Conservation (phyloP, 2,113 vertebrate species). For the Pollimyrus isidori region DNA sequence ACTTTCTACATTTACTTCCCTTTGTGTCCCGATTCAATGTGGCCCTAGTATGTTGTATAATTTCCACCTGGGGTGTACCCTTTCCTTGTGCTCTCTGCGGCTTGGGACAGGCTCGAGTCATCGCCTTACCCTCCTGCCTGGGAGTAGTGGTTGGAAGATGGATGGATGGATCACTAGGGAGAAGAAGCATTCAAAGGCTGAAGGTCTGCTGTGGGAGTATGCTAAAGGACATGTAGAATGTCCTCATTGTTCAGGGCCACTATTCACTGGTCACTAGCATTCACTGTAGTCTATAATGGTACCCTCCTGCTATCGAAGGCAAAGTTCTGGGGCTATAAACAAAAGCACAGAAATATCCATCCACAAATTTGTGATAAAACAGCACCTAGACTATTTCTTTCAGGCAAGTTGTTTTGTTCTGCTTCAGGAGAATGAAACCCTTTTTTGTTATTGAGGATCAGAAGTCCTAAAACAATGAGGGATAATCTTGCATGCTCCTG, state of each 20-base stretch:
- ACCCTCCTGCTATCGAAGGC: not conserved
- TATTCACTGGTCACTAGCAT: not conserved
- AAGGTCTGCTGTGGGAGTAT: not conserved
- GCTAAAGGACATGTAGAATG: not conserved
- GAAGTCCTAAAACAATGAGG: not conserved
- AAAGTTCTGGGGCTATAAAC: not conserved
- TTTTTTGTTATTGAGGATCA: not conserved
- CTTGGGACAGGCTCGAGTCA: too few species aligned
- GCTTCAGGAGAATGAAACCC: not conserved
- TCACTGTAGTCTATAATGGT: not conserved
- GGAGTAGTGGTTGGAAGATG: not conserved
- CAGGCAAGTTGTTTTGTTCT: not conserved
- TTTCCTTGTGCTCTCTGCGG: too few species aligned
- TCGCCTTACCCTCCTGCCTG: not conserved
- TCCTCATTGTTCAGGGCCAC: not conserved
- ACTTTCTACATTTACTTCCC: too few species aligned
- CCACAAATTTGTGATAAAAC: not conserved
- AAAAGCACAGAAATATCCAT: not conserved
- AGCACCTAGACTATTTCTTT: not conserved
- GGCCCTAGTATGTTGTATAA: too few species aligned
- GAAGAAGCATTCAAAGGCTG: not conserved
- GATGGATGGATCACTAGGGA: not conserved
- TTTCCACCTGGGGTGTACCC: too few species aligned
- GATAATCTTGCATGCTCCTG: not conserved
- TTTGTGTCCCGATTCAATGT: too few species aligned